Evolutionary conservation across 1,140 invertebrate genomes (phyloP).

Genomic region (Rhagoletis pomonella): DNA sequence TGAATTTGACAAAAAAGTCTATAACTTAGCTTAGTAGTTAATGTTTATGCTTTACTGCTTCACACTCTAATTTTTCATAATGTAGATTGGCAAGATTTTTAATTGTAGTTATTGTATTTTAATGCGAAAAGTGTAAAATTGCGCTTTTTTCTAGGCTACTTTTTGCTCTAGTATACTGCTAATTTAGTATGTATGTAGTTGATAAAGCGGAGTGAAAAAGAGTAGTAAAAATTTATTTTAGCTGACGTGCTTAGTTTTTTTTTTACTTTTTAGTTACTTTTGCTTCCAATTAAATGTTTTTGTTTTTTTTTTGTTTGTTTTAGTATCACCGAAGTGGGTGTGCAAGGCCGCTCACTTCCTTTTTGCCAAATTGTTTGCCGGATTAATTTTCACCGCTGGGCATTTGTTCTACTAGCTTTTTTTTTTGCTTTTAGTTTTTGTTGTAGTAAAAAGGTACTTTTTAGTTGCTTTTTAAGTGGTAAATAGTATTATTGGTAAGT

Average conservation of each 20-base stretch:
- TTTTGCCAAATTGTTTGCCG: background rate
- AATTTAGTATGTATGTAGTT: too few relatives aligned
- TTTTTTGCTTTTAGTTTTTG: constrained; percentile 50
- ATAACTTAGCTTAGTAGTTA: background rate
- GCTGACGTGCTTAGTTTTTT: constrained; percentile 54
- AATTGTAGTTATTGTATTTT: background rate
- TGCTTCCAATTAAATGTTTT: constrained; percentile 7
- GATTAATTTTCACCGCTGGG: too few relatives aligned
- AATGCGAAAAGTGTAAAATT: background rate
- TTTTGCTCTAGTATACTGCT: too few relatives aligned
- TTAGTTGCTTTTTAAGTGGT: constrained; percentile 51
- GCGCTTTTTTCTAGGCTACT: too few relatives aligned
- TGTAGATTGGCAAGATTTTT: constrained; percentile 16
- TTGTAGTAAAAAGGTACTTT: constrained; percentile 52
- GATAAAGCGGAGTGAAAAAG: background rate
- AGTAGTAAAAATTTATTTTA: constrained; percentile 54
- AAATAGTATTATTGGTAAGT: constrained; percentile 21
- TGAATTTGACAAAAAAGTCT: background rate
- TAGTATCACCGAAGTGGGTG: too few relatives aligned
- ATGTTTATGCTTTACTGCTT: background rate
- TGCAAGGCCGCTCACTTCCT: too few relatives aligned
- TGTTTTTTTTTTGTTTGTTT: background rate
- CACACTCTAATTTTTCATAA: background rate
- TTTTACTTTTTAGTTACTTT: constrained; percentile 54
- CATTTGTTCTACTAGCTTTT: background rate